Base-by-base conservation (phyloP, 2,888 invertebrate species). In the Synergus laeviventris region DNA sequence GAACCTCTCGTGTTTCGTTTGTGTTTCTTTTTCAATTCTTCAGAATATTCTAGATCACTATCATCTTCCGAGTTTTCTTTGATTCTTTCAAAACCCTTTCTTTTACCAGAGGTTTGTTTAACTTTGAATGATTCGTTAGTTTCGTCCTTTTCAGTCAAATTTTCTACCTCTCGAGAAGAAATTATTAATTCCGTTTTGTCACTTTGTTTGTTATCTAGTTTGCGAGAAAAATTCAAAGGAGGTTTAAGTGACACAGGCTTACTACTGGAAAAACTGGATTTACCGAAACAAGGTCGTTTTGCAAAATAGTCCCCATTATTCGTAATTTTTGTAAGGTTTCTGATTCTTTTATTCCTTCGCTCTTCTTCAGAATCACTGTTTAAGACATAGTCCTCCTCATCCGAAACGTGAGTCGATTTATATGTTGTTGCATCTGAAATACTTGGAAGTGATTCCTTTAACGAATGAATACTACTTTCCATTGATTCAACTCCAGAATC, bases 311-410 rank as follows among this genome's bases (percentile, higher is more conserved):
- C 81, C 9, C 76, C 79, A 18, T 85, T 82, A 7, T 81, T 83
- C 7, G 80, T 45, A 62, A 93, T 92, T 84, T 94, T 94, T 1
- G 93, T 91, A 54, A 93, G 92, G 73, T 94, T 94, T 82, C 94
- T 92, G 56, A 93, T 87, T 84, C 93, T 91, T 80, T 92, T 92
- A 79, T 83, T 86, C 18, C 81, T 85, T 39, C 82, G 81, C 45
- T 93, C 93, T 70, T 91, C 92, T 85, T 95, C 95, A 56, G 94
- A 94, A 82, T 94, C 95, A 91, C 95, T 95, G 83, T 94, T 94
- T 16, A 91, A 93, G 74, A 95, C 92, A 78, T 94, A 91, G 88
- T 96, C 96, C 84, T 96, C 95, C 86, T 94, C 94, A 84, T 95
- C 94, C 81, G 91, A 91, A 24, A 85, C 38, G 3, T 78, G 76